phyloP scores from a whole-genome alignment of 2,888 invertebrate genomes.

The Subacronicta megacephala region DNA sequence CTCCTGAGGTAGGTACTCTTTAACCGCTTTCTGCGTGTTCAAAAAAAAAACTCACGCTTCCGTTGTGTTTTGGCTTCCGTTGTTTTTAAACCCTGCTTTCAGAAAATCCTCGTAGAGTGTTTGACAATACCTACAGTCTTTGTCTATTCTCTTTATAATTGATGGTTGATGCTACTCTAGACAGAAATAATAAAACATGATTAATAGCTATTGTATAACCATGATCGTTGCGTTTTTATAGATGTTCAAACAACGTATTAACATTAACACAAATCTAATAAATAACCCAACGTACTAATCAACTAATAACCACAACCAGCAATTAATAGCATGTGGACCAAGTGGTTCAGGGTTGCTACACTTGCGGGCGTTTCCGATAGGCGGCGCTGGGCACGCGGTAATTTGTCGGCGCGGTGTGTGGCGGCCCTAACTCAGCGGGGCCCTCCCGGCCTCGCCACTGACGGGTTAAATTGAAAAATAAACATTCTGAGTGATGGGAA shows the following conservation, averaged over 20 bases:
- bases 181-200: conserved; percentile 41
- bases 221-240: conserved; percentile 45
- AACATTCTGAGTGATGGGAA: conserved; percentile 84
- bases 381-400: conserved; percentile 65
- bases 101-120: no score
- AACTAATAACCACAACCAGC: conserved; percentile 60
- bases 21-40: neutral
- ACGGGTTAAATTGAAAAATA: conserved; percentile 88
- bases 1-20: no score
- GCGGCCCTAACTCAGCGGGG: conserved; percentile 84
- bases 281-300: conserved; percentile 58
- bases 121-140: no score
- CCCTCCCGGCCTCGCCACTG: conserved; percentile 72
- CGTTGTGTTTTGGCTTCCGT: neutral
- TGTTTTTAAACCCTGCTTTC: no score
- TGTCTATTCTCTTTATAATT: neutral
- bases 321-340: conserved; percentile 53
- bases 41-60: neutral
- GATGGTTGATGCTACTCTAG: neutral
- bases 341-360: conserved; percentile 41
- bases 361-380: conserved; percentile 51
- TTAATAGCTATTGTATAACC: conserved; percentile 38
- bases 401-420: conserved; percentile 87
- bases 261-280: conserved; percentile 57
- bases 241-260: conserved; percentile 49